Conservation (phyloP, 2,888 invertebrate genomes). For the Acronicta psi region DNA sequence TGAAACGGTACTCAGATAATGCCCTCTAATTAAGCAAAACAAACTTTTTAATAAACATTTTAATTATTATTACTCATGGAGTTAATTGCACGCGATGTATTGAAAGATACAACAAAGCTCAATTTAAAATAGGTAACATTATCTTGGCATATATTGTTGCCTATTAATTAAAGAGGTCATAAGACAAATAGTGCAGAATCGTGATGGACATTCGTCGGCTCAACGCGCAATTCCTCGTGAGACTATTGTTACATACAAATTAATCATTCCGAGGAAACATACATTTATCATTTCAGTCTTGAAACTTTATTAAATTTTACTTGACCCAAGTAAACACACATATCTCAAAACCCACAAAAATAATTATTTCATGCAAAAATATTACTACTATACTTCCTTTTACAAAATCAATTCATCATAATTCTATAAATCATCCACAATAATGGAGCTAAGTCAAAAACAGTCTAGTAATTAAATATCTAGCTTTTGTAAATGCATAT, state of each 20-base stretch:
- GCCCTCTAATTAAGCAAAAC: constrained; percentile 62
- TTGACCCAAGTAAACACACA: constrained; percentile 73
- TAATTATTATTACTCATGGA: constrained; percentile 35
- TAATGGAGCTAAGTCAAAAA: constrained; percentile 73
- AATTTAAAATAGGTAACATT: constrained; percentile 42
- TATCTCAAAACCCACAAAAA: constrained; percentile 66
- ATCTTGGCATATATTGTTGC: constrained; percentile 52
- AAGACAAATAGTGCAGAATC: constrained; percentile 62
- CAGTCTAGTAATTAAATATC: constrained; percentile 58
- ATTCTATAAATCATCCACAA: constrained; percentile 73
- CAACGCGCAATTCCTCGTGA: constrained; percentile 26
- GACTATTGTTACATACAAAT: constrained; percentile 37
- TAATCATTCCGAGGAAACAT: constrained; percentile 43
- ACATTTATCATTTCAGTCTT: constrained; percentile 63
- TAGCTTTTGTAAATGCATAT: constrained; percentile 72
- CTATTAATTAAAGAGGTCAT: constrained; percentile 65
- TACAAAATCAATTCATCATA: constrained; percentile 63
- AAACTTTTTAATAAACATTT: constrained; percentile 56
- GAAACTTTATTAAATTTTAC: constrained; percentile 73
- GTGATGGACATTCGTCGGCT: constrained; percentile 50
- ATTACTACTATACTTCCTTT: constrained; percentile 49
- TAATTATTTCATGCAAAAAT: constrained; percentile 72
- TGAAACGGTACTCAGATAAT: constrained; percentile 62
- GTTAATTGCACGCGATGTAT: constrained; percentile 47
- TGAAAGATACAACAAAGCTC: constrained; percentile 40